These are phyloP conservation scores for Leptinotarsa tumamoca DNA, from an alignment of 2,888 invertebrate genomes.

Conservation along the genomic window DNA sequence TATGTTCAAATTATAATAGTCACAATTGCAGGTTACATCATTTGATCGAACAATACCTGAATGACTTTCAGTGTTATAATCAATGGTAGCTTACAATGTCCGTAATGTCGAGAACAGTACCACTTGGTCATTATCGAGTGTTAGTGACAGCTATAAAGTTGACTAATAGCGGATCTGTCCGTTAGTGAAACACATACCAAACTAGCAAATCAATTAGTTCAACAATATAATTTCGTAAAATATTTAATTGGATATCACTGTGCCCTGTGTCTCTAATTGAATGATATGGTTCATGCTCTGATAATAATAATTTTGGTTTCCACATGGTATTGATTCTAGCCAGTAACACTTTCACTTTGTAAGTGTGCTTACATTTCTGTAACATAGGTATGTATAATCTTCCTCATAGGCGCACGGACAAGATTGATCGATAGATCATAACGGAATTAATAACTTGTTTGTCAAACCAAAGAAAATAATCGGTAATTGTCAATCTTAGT, in stretches of 20 bases:
- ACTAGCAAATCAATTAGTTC: conserved; percentile 32
- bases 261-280: conserved; percentile 35
- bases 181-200: conserved; percentile 22
- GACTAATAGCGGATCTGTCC: neutral
- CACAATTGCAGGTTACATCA: too few relatives aligned
- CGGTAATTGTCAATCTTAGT: too few relatives aligned
- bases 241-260: conserved; percentile 12
- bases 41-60: too few relatives aligned
- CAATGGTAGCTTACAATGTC: neutral
- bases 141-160: neutral
- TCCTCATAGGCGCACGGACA: too few relatives aligned
- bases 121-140: neutral
- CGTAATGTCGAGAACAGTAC: neutral
- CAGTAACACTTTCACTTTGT: conserved; percentile 44
- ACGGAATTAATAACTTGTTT: too few relatives aligned
- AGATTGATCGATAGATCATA: too few relatives aligned
- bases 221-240: conserved; percentile 6
- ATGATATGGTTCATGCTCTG: conserved; percentile 46
- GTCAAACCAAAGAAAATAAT: too few relatives aligned
- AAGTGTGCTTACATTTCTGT: conserved; percentile 25
- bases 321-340: conserved; percentile 38
- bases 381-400: too few relatives aligned
- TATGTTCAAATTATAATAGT: too few relatives aligned
- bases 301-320: conserved; percentile 45
- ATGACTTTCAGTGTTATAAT: too few relatives aligned